phyloP scores from a whole-genome alignment of 2,113 vertebrate species.

The Copsychus sechellarum region DNA sequence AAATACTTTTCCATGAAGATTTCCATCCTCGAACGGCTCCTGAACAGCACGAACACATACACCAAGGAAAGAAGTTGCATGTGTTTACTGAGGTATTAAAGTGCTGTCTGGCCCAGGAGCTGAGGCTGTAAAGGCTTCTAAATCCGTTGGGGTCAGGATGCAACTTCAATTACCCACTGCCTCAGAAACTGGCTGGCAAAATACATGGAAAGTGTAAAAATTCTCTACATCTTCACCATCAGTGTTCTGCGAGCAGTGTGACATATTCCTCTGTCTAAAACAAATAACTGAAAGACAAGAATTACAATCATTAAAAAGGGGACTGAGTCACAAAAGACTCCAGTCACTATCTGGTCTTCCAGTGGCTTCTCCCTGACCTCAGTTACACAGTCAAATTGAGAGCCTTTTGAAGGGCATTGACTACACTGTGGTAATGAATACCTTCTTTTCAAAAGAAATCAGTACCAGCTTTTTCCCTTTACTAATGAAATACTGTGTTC shows the following conservation, averaged over 20 bases:
- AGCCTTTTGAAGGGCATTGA: background rate
- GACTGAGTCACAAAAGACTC: background rate
- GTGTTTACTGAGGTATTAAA: background rate
- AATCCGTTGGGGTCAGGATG: background rate
- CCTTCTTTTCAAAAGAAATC: background rate
- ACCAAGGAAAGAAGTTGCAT: accelerated
- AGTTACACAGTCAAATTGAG: background rate
- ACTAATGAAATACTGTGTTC: background rate
- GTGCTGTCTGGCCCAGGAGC: background rate
- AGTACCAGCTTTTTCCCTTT: background rate
- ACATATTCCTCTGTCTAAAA: background rate
- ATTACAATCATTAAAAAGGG: background rate
- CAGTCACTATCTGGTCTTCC: background rate
- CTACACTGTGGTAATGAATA: background rate
- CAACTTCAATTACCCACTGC: background rate
- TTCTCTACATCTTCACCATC: background rate
- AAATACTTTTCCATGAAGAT: background rate
- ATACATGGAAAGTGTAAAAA: background rate
- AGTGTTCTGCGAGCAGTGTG: background rate
- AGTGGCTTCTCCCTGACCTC: background rate
- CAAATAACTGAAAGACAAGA: background rate
- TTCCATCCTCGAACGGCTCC: background rate
- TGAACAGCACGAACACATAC: background rate
- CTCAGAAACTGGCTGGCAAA: background rate
- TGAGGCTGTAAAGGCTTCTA: accelerated